Base-by-base conservation (phyloP, 2,888 invertebrate species). In the Cerastis leucographa region DNA sequence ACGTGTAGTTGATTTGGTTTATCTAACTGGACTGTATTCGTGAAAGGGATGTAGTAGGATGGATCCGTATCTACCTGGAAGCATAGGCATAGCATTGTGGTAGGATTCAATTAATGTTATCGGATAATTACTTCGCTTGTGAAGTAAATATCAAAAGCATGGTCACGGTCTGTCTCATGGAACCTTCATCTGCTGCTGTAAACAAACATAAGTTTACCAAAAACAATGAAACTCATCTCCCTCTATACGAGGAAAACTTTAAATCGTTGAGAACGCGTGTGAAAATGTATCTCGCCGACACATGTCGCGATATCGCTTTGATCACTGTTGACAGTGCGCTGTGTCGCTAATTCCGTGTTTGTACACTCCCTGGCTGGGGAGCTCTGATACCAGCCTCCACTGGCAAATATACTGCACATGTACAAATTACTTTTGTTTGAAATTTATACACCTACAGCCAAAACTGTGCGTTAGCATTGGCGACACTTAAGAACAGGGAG, bases 1-100 rank as follows among this genome's bases (percentile, higher is more conserved):
- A 95, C 93, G 94, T 94, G 94, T 89, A 84, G 89, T 90, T 93
- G 94, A 93, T 91, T 87, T 83, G 82, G 73, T 72, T 76, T 83
- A 85, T 84, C 85, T 54, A 51, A n/a, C 35, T 65, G 71, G 61
- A 75, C 70, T 71, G 12, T 69, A 51, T 76, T 72, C 69, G 71
- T 71, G 64, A 62, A 71, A 74, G 46, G 69, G 11, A 62, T 17
- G 17, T 44, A 40, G 56, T 80, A 35, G 80, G 9, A 64, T 40
- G n/a, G 35, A 64, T 29, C 29, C 17, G 25, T 49, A 65, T 73
- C n/a, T 49, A 65, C 46, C 80, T 80, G 80, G 2, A n/a, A n/a
- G 25, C 5, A 11, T 49, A 49, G 49, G 19, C 1, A 62, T 54
- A 25, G 3, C 14, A 25, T 79, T 71, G 6, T 71, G 25, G 5